Conservation (phyloP, 2,888 invertebrate genomes). For the Eristalinus sepulchralis region DNA sequence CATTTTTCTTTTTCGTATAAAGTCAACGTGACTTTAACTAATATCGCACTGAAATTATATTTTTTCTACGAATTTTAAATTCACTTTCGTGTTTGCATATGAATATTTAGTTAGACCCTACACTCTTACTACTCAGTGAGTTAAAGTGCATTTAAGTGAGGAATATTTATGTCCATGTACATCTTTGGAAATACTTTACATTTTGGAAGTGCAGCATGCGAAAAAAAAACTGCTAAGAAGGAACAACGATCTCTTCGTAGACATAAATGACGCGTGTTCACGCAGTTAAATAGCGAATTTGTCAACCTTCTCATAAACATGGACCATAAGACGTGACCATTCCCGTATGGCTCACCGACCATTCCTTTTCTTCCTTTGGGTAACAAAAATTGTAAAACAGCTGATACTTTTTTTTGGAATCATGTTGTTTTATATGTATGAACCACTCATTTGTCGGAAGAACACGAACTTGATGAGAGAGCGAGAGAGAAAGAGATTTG, state of each 20-base stretch:
- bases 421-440: background rate
- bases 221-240: slow-evolving; percentile 43
- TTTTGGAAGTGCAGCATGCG: slow-evolving; percentile 19
- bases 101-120: too few species aligned
- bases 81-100: background rate
- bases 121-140: too few species aligned
- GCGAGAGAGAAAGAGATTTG: too few species aligned
- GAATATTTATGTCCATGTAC: background rate
- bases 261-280: slow-evolving; percentile 76
- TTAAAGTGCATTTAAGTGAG: too few species aligned
- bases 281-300: slow-evolving; percentile 79
- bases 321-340: slow-evolving; percentile 59
- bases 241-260: slow-evolving; percentile 52
- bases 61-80: background rate
- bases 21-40: too few species aligned
- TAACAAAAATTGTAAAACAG: slow-evolving; percentile 41
- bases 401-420: slow-evolving; percentile 44
- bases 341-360: slow-evolving; percentile 20
- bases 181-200: background rate
- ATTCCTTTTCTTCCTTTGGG: slow-evolving; percentile 21
- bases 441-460: too few species aligned
- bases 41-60: background rate
- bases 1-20: too few species aligned
- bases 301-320: slow-evolving; percentile 71
- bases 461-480: too few species aligned